phyloP scores from a whole-genome alignment of 1,140 invertebrate species.

The Chelonus insularis region DNA sequence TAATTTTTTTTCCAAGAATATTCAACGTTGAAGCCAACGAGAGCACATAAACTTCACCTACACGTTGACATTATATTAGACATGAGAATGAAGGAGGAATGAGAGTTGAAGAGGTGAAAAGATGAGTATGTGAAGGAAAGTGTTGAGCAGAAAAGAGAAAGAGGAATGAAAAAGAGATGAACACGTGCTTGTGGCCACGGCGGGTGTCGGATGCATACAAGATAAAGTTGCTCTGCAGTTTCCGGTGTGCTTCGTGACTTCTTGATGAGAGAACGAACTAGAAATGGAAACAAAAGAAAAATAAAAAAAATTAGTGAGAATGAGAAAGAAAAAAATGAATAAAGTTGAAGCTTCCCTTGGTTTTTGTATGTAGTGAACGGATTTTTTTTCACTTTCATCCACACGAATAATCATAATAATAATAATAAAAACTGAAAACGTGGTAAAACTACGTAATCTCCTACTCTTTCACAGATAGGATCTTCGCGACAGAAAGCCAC shows the following conservation, averaged over 20 bases:
- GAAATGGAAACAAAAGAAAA: conserved; percentile 12
- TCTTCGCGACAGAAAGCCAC: conserved; percentile 30
- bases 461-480: conserved; percentile 34
- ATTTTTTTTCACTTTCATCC: conserved; percentile 18
- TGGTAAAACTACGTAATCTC: conserved; percentile 39
- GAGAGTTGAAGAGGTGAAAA: neutral
- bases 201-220: conserved; percentile 36
- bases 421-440: conserved; percentile 30
- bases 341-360: neutral
- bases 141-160: neutral
- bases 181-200: conserved; percentile 27
- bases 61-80: no score
- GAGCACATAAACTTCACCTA: neutral
- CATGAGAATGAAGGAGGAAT: no score
- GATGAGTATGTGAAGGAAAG: neutral
- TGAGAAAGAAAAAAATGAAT: neutral
- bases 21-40: no score
- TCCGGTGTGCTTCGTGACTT: conserved; percentile 35
- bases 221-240: conserved; percentile 36
- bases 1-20: no score
- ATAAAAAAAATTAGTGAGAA: neutral
- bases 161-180: conserved; percentile 1
- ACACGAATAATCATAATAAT: conserved; percentile 23
- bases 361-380: conserved; percentile 7
- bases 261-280: conserved; percentile 21